A percentile compares a stretch with the other conserved stretches of the same genome.
phyloP scores from a whole-genome alignment of 2,888 invertebrate species.

The Lepas anatifera region DNA sequence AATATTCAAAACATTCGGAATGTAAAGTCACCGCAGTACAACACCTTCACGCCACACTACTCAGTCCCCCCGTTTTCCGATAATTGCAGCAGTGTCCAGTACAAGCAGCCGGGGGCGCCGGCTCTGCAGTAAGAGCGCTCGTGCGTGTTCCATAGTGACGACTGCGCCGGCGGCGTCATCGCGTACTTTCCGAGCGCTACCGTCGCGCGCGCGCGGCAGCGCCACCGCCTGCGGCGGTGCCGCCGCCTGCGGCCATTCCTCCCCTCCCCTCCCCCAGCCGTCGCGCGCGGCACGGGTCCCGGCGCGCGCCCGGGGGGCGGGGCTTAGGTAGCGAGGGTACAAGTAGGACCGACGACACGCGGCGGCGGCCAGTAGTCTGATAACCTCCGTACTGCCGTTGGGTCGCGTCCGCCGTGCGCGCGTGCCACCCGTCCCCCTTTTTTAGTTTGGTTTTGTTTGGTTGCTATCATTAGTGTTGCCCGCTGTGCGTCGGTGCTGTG shows the following conservation, averaged over 20 bases:
- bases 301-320: conserved; percentile 14
- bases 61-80: too few relatives aligned
- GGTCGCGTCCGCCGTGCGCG: neutral
- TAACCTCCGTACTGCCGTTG: conserved; percentile 10
- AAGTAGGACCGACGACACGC: conserved; percentile 18
- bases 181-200: neutral
- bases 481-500: neutral
- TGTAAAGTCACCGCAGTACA: too few relatives aligned
- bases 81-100: too few relatives aligned
- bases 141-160: neutral
- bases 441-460: neutral
- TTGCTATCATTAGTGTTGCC: neutral
- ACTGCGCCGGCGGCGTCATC: neutral
- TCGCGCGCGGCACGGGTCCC: too few relatives aligned
- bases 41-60: too few relatives aligned
- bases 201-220: neutral
- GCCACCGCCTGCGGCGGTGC: neutral
- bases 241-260: too few relatives aligned
- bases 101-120: too few relatives aligned
- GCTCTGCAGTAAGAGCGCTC: too few relatives aligned
- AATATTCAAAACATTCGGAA: too few relatives aligned
- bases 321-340: conserved; percentile 18
- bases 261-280: too few relatives aligned
- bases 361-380: conserved; percentile 20
- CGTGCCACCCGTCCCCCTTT: neutral